Conservation (phyloP, 2,888 invertebrate species). For the Salpingus planirostris region DNA sequence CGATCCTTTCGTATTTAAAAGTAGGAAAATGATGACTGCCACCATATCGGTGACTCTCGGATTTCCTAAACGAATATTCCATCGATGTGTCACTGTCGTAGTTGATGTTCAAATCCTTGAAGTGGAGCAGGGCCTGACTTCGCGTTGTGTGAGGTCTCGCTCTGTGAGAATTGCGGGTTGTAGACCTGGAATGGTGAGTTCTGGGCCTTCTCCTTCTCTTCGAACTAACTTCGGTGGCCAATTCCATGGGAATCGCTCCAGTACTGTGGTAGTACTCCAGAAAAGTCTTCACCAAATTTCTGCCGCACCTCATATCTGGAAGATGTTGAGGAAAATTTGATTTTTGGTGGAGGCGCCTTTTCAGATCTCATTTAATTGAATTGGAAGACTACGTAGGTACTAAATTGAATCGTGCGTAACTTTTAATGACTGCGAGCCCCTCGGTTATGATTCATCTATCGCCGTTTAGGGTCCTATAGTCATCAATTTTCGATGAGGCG, state of each 20-base stretch:
- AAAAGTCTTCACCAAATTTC: slow-evolving; percentile 67
- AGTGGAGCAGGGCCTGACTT: slow-evolving; percentile 45
- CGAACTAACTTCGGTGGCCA: slow-evolving; percentile 38
- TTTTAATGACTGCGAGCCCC: too few species aligned
- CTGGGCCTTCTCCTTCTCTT: slow-evolving; percentile 23
- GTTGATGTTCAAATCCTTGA: slow-evolving; percentile 47
- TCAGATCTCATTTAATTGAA: too few species aligned
- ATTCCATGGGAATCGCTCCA: slow-evolving; percentile 53
- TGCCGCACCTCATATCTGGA: slow-evolving; percentile 67
- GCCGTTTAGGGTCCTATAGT: too few species aligned
- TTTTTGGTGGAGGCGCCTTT: too few species aligned
- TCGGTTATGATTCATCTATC: too few species aligned
- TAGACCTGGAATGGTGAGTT: slow-evolving; percentile 24
- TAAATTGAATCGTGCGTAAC: too few species aligned
- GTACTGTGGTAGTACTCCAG: slow-evolving; percentile 73
- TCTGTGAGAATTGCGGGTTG: slow-evolving; percentile 37
- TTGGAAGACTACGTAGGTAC: too few species aligned
- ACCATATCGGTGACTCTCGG: slow-evolving; percentile 26
- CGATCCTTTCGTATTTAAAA: slow-evolving; percentile 23
- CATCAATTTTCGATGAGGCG: too few species aligned
- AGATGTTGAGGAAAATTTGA: slow-evolving; percentile 4
- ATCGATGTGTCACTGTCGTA: slow-evolving; percentile 48
- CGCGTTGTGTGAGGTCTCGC: slow-evolving; percentile 44
- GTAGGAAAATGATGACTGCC: too few species aligned
- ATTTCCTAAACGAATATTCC: slow-evolving; percentile 33